Evolutionary conservation across 2,888 invertebrate genomes (phyloP), one percentile per base, ranked within the genome.

Genomic region (Furcula furcula): DNA sequence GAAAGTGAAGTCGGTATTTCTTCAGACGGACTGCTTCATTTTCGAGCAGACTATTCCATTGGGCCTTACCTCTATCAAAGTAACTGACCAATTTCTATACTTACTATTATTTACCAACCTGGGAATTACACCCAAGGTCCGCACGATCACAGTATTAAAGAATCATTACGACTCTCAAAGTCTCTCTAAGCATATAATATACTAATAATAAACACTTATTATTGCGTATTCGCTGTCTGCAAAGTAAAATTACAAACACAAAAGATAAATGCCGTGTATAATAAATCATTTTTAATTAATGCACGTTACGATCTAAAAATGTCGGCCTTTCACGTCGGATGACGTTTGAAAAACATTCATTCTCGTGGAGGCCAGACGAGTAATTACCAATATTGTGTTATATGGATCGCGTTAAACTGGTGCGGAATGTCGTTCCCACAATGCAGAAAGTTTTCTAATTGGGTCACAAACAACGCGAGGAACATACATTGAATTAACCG

Each of bases 381-480:
- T 40, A 38, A 30, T 40, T 44, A 42, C 34, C 31, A 33, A 35
- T 41, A 42, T 41, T 39, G 40, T 30, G 31, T 53, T 32, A 39
- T 33, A 23, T 29, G 29, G 30, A 33, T 39, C 36, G 43, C 35
- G 31, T 38, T 10, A 29, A 40, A 40, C 33, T 26, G 14, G 31
- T 16, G 19, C 31, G 30, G 29, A 36, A 36, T 45, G 33, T 39
- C 51, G 34, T 29, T 55, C 34, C 31, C 36, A 41, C 49, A 60
- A 65, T 54, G 55, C 52, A 49, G 37, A 60, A 66, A 66, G 45
- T 67, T 65, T 52, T 46, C 48, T 61, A 69, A 70, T 67, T 69
- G 56, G 63, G 62, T 59, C 62, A 10, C 28, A 18, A 28, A 58
- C 55, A 60, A 51, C 52, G 48, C 39, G 49, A 51, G 31, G 36